These are phyloP conservation scores for Metellina segmentata DNA, from an alignment of 2,888 invertebrate genomes.

Conservation along the genomic window DNA sequence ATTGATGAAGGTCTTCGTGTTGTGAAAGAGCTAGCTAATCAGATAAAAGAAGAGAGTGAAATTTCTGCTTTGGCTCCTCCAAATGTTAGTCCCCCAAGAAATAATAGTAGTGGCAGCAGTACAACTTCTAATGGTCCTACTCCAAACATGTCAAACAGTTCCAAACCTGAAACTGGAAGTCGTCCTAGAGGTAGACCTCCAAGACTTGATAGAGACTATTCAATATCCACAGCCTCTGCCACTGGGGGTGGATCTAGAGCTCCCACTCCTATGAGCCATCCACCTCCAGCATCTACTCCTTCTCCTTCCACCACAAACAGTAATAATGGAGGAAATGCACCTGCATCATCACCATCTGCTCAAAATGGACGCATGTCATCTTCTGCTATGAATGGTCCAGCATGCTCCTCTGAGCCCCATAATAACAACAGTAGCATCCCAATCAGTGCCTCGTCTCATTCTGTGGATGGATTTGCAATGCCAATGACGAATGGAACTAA, in stretches of 20 bases:
- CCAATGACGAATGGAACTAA: slow-evolving; percentile 75
- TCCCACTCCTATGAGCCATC: slow-evolving; percentile 76
- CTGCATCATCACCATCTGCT: slow-evolving; percentile 75
- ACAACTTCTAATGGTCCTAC: slow-evolving; percentile 69
- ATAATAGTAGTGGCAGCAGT: slow-evolving; percentile 61
- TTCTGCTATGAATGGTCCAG: slow-evolving; percentile 73
- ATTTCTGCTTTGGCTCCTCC: slow-evolving; percentile 70
- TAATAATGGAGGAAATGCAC: slow-evolving; percentile 70
- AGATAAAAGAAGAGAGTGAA: slow-evolving; percentile 78
- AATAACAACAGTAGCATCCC: slow-evolving; percentile 66
- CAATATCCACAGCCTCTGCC: slow-evolving; percentile 73
- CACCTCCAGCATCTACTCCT: slow-evolving; percentile 75
- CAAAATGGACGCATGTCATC: slow-evolving; percentile 76
- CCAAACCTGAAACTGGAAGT: slow-evolving; percentile 71
- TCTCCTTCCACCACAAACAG: slow-evolving; percentile 72
- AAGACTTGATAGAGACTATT: slow-evolving; percentile 75
- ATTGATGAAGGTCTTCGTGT: slow-evolving; percentile 83
- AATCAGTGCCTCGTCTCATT: slow-evolving; percentile 75
- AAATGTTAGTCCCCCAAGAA: slow-evolving; percentile 73
- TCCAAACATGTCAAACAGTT: slow-evolving; percentile 63
- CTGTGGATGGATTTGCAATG: slow-evolving; percentile 75
- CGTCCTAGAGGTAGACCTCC: slow-evolving; percentile 75
- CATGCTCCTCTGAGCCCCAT: slow-evolving; percentile 72
- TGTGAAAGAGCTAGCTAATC: slow-evolving; percentile 80
- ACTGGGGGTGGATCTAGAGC: slow-evolving; percentile 73